These are phyloP conservation scores for Drosophila prosaltans DNA, from an alignment of 1,140 invertebrate species.

Conservation along the genomic window DNA sequence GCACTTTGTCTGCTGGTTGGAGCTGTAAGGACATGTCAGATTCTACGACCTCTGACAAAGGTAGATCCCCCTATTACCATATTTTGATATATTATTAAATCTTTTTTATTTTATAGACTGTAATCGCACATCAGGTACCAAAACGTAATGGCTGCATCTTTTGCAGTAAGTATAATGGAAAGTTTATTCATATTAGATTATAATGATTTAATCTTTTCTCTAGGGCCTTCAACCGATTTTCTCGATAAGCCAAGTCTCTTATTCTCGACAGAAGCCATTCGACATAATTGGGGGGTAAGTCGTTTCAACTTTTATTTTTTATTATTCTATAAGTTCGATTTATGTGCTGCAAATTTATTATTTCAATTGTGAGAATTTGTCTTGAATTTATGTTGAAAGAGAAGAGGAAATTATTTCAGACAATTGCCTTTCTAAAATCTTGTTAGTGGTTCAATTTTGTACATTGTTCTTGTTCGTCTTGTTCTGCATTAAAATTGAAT, in stretches of 20 bases:
- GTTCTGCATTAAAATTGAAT: no score
- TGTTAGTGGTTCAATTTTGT: no score
- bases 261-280: constrained; percentile 29
- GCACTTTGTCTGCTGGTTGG: constrained; percentile 25
- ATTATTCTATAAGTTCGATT: no score
- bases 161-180: constrained; percentile 21
- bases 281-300: constrained; percentile 62
- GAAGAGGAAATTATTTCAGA: no score
- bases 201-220: not conserved
- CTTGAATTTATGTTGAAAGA: no score
- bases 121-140: no score
- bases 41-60: constrained; percentile 12
- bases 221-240: constrained; percentile 26
- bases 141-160: constrained; percentile 8
- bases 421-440: no score
- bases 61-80: constrained; percentile 2
- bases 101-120: not conserved
- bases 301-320: not conserved
- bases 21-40: not conserved
- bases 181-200: no score
- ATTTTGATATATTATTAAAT: no score
- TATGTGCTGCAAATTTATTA: no score
- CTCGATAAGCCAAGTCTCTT: constrained; percentile 30
- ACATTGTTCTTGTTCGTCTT: no score
- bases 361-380: no score